phyloP scores from a whole-genome alignment of 2,888 invertebrate genomes.

The Luffia ferchaultella region DNA sequence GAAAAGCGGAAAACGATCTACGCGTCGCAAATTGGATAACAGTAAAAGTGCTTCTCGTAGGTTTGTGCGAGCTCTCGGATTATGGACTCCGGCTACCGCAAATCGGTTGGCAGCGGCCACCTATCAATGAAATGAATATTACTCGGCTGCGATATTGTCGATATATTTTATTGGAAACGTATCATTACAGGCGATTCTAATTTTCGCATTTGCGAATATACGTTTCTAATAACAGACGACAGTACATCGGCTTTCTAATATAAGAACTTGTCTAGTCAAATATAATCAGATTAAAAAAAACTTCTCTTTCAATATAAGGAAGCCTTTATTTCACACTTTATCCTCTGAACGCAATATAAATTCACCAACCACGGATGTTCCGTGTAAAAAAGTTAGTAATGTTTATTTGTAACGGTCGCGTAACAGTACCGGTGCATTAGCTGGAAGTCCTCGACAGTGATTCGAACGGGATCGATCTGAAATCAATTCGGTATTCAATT shows the following conservation, averaged over 20 bases:
- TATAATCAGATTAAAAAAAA: too few relatives aligned
- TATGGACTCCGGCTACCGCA: neutral
- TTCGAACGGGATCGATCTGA: constrained; percentile 45
- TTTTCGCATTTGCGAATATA: neutral
- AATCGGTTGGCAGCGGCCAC: neutral
- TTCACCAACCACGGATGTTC: constrained; percentile 14
- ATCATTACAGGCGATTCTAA: neutral
- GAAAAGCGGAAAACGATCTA: constrained; percentile 63
- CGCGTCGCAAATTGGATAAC: constrained; percentile 62
- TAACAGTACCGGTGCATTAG: constrained; percentile 34
- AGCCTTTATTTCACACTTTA: neutral
- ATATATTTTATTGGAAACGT: neutral
- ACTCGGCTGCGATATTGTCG: neutral
- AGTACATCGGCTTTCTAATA: too few relatives aligned
- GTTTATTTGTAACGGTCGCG: constrained; percentile 29
- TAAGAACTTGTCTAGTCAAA: too few relatives aligned
- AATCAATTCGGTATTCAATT: constrained; percentile 57
- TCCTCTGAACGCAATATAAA: neutral
- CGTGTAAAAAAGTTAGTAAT: constrained; percentile 31
- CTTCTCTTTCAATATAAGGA: neutral
- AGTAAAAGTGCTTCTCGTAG: constrained; percentile 48
- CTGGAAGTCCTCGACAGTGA: constrained; percentile 32
- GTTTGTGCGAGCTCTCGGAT: neutral
- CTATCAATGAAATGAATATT: neutral
- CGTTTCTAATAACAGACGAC: neutral